Base-by-base conservation (phyloP, 2,888 invertebrate genomes). In the Caenorhabditis becei region DNA sequence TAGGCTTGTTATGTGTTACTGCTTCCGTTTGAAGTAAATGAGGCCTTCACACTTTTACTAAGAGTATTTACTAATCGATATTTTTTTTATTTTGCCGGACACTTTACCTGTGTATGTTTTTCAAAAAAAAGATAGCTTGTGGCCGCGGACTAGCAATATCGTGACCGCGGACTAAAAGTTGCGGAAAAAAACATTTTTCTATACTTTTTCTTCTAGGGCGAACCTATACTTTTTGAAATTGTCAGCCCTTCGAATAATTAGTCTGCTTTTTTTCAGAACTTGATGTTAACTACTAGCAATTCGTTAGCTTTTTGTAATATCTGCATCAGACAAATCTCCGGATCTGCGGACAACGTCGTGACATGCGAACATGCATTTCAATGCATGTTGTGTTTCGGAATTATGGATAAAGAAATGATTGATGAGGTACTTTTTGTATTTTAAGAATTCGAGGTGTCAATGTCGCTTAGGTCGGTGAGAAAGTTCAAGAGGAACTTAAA, bases 321-420 rank as follows among this genome's bases (percentile, higher is more conserved):
- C 18, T 85, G 85, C 51, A 47, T 53, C 11, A 78, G 85, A 3
- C 85, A 85, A 72, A 83, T 85, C 18, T 61, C 85, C 2, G 85
- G 85, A 20, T 79, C 58, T 20, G 79, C 79, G 18, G 65, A 78
- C 20, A 62, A 72, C 16, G 77, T 85, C 1, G 37, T 56, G 41
- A 23, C 51, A 24, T 70, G 65, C 28, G 66, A 71, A 14, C 51
- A 84, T 5, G 7, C 80, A 4, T 82, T 53, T 47, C 61, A 86
- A 61, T 87, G 87, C 44, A 75, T 81, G 28, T 78, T 87, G 5
- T 87, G 87, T 65, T 86, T 87, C 56, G 87, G 87, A 49, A 81
- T 87, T 28, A 77, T 87, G 63, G 83, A 86, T 66, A 74, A 83
- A 10, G 69, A 62, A 8, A 85, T 87, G 67, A 83, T 85, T 35